Percentiles rank a stretch among this genome's conserved stretches.
These are phyloP conservation scores for Ernsta delagoae DNA, from an alignment of 2,888 invertebrate genomes.

Conservation along the genomic window DNA sequence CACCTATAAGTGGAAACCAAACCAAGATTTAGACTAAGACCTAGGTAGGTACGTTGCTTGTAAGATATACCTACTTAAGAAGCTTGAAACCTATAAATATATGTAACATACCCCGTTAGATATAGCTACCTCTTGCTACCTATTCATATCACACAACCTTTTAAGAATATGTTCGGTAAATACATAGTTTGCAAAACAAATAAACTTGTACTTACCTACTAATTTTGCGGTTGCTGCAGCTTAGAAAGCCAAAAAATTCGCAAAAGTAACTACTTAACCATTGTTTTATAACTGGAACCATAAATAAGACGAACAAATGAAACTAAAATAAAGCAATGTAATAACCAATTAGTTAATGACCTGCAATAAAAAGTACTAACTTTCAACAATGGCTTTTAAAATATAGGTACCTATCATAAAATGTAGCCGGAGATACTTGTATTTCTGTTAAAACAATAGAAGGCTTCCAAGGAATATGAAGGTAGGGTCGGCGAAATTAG, in stretches of 20 bases:
- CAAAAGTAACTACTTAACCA: background rate
- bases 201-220: background rate
- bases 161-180: background rate
- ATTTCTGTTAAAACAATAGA: constrained; percentile 24
- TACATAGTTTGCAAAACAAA: background rate
- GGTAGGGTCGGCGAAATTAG: constrained; percentile 21
- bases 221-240: constrained; percentile 1
- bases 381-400: constrained; percentile 19
- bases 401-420: constrained; percentile 17
- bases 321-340: constrained; percentile 19
- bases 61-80: no score
- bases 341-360: constrained; percentile 27
- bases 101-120: no score
- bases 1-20: no score
- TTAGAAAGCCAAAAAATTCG: background rate
- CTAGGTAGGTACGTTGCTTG: no score
- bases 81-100: no score
- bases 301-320: constrained; percentile 6
- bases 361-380: constrained; percentile 27
- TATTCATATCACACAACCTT: no score
- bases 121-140: no score
- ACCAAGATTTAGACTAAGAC: no score
- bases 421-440: background rate
- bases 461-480: constrained; percentile 13
- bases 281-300: constrained; percentile 5